Base-by-base conservation (phyloP, 2,113 vertebrate species). In the Saguinus midas region DNA sequence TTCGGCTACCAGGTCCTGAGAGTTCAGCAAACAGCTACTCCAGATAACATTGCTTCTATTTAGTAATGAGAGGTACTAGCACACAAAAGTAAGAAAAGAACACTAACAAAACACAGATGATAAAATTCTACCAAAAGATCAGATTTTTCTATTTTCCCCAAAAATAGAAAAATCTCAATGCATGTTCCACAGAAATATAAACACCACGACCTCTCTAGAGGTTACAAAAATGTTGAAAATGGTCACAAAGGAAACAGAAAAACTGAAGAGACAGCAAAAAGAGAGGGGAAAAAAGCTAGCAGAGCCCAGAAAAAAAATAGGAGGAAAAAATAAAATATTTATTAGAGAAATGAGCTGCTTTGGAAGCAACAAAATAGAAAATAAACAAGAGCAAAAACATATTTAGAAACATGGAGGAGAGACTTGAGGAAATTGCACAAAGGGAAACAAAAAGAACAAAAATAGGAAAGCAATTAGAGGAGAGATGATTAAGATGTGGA, bases 371-470 rank as follows among this genome's bases (percentile, higher is more conserved):
- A 81, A 45, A 94, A 82, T 70, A 50, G 35, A 78, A 86, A 93
- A 80, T 50, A 91, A 95, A 55, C 11, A 79, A 84, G 18, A 91
- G 35, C 25, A 43, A 61, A 97, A 94, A 72, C 45, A 61, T 37
- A 85, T 85, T 96, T 88, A 88, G 86, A 96, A 86, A 37, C 23
- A 27, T 61, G n/a, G 45, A 91, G 20, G 50, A 61, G 12, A 43
- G 37, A 52, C 58, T 93, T 91, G 61, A 95, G 35, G 40, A 87
- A 82, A 96, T 90, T 48, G 73, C 16, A 84, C 27, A 87, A 84
- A 96, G 83, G 52, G 52, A 89, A 86, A 79, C 70, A 61, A 82
- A 84, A 92, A 70, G 73, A 58, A 82, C 57, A 87, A 94, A 97
- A 94, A 88, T 78, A 87, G 85, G 57, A 92, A 94, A 91, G 29